Percentiles rank a stretch among this genome's conserved stretches.
These are phyloP conservation scores for Megalops atlanticus DNA, from an alignment of 2,113 vertebrate genomes.

Conservation along the genomic window DNA sequence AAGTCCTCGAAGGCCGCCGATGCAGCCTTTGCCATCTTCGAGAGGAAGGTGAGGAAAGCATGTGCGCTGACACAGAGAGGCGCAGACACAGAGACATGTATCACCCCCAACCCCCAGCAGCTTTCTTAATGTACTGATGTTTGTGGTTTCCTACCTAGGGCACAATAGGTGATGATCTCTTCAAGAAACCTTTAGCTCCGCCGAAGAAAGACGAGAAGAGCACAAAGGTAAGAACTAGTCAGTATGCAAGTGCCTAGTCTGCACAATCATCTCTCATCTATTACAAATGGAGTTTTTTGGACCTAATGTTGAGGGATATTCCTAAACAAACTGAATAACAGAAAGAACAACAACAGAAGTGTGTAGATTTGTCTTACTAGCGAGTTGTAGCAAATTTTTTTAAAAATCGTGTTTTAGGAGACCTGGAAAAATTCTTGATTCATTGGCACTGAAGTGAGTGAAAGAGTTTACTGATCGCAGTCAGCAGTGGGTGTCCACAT, in stretches of 20 bases:
- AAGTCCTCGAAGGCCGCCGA: constrained; percentile 75
- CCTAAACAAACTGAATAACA: too few relatives aligned
- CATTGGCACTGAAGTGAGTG: not conserved
- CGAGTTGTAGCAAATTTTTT: too few relatives aligned
- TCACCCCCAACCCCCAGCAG: too few relatives aligned
- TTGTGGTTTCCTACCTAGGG: constrained; percentile 49
- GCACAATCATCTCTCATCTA: too few relatives aligned
- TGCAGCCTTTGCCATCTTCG: constrained; percentile 75
- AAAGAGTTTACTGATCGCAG: not conserved
- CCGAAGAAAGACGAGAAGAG: constrained; percentile 84
- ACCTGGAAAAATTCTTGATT: too few relatives aligned
- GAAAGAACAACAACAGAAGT: too few relatives aligned
- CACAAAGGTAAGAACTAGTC: constrained; percentile 60
- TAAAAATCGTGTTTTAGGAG: too few relatives aligned
- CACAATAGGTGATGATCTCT: constrained; percentile 80
- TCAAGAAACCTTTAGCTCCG: constrained; percentile 94
- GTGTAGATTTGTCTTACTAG: too few relatives aligned
- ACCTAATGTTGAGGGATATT: too few relatives aligned
- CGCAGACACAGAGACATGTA: too few relatives aligned
- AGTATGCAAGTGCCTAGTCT: too few relatives aligned
- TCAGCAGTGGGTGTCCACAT: not conserved
- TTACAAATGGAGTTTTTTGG: too few relatives aligned
- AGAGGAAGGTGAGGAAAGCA: constrained; percentile 70
- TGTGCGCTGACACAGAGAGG: not conserved
- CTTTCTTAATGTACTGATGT: not conserved